Evolutionary conservation across 2,113 vertebrate genomes (phyloP), one percentile per base, ranked within the genome.

Genomic region (Amblyopsis rosae): DNA sequence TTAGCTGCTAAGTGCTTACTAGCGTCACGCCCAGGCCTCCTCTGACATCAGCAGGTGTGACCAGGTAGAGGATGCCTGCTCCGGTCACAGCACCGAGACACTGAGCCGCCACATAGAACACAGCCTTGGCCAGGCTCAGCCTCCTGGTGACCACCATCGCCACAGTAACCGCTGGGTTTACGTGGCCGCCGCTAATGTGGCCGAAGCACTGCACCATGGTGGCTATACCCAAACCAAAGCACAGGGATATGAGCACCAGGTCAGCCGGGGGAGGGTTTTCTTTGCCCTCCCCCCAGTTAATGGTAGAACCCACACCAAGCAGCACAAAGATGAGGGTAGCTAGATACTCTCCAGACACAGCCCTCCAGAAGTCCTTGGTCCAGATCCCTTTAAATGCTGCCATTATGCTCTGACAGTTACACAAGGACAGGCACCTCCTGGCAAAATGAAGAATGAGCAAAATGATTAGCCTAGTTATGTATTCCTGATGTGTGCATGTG

Each of bases 201-300:
- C 95, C 95, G 3, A 99, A 97, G 84, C 96, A 96, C 69, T 99
- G 98, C 75, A 97, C 95, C 92, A 98, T 95, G n/a, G 97, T 99
- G 13, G 96, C 96, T 7, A 98, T 98, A 91, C 94, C 95, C 76
- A 99, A 94, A 75, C 97, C 97, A 59, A 99, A 99, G 90, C 96
- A 98, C 6, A 99, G 94, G 11, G 98, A 94, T 84, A 99, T 97
- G 46, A 98, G 96, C 57, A 98, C 93, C 74, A 96, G 92, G 87
- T 97, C 93, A 7, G 93, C 90, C 0, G 96, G 94, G 3, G 93
- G 81, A 6, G 94, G 93, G 5, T 93, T 94, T 41, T 94, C 95
- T 2, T 86, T 86, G 1, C 79, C 80, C 16, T 92, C 91, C 0
- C 92, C 87, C 97, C 98, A 99, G 85, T 95, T 95, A 79, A 98